Base-by-base conservation (phyloP, 1,140 invertebrate genomes). In the Drosophila bipectinata region DNA sequence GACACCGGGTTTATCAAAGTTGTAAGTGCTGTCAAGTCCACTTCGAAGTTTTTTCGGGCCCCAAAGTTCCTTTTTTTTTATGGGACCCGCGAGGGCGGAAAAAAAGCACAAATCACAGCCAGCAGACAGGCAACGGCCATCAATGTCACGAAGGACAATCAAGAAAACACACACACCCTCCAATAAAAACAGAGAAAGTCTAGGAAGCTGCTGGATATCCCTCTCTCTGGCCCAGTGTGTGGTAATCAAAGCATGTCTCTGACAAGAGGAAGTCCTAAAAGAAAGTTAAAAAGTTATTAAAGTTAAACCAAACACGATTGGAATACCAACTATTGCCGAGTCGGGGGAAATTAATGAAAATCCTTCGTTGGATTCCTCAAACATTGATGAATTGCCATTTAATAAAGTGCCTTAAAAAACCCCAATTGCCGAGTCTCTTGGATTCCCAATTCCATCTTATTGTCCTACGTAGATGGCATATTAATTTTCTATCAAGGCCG, bases 201-300 rank as follows among this genome's bases (percentile, higher is more conserved):
- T 18, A 10, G 45, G 37, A 53, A 34, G 30, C 53, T n/a, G 1
- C 34, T 4, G 7, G 53, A 12, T 28, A 41, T 49, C 21, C 49
- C 64, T 12, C 15, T 14, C 9, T 41, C 52, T 48, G 49, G 60
- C 51, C 71, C 67, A 71, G 82, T 71, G 66, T 61, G 72, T 74
- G 68, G 81, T 87, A 84, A 84, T 87, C 81, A 85, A 78, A 80
- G 82, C 81, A 69, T 80, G 78, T 80, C 82, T 63, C 55, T 49
- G 79, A 81, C 78, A 81, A 82, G 15, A 77, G 54, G 61, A 77
- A 81, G 63, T 71, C 73, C 32, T 48, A 44, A 49, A 59, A 77
- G 61, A 85, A 85, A 87, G 82, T 85, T 85, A 58, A 87, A 85
- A 85, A 85, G 81, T 85, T 85, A 85, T 85, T 85, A 85, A 85